Evolutionary conservation across 2,888 invertebrate genomes (phyloP), one percentile per base, ranked within the genome.

Genomic region (Troilus luridus): DNA sequence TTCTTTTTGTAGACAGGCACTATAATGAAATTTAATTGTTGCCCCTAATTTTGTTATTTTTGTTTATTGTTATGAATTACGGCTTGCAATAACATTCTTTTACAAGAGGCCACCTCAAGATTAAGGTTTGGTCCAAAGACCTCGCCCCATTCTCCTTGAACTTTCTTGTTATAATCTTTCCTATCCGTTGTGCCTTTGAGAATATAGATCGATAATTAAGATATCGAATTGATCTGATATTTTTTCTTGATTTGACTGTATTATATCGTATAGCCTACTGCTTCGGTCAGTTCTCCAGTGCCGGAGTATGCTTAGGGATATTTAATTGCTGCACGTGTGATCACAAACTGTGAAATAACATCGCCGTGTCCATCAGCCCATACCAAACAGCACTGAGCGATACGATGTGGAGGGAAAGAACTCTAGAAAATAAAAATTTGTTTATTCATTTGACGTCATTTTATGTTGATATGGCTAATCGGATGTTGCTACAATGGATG

Each of bases 111-210:
- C 41, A 12, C 72, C 41, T 27, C 17, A 77, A 14, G 14, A 67
- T 24, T 67, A 14, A 67, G 67, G 67, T 27, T 27, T 9, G 17
- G 27, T 77, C 72, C 56, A 56, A 56, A 56, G 85, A 58, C 85
- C n/a, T n/a, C 12, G 6, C n/a, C 27, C 56, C 56, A 56, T 21
- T 10, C 54, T 21, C 85, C 85, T 85, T 85, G 85, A 85, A 85
- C 85, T 85, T 85, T 85, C 8, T 85, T 85, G 9, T 56, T 81
- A 56, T 85, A 56, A 58, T 56, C 85, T n/a, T 85, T 58, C 85
- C 54, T n/a, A 6, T n/a, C 7, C 12, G 11, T 19, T 5, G 2
- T 5, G 41, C 2, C 77, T 77, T 67, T 27, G 24, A 10, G 10
- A 11, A 2, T n/a, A 64, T 64, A 64, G n/a, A 64, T 64, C n/a